Evolutionary conservation across 2,113 vertebrate genomes (phyloP), one percentile per base, ranked within the genome.

Genomic region (Pogona vitticeps): DNA sequence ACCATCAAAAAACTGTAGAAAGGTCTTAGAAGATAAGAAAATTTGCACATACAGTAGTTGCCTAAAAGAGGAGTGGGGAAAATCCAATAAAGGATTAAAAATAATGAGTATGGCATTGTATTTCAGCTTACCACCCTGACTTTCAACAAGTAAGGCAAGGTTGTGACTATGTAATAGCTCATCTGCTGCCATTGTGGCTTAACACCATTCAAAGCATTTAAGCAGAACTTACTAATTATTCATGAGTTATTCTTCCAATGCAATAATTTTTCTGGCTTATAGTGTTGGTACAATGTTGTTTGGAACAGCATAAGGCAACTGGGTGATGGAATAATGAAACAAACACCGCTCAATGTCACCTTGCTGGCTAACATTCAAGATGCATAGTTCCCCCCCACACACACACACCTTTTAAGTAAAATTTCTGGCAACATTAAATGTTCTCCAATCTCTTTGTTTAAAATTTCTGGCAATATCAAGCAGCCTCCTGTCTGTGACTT

Each of bases 171-270:
- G 73, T 40, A 78, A 58, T 33, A 85, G n/a, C 42, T 78, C 58
- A 78, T 78, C 68, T 68, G 76, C 75, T 58, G 42, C 40, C 83
- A 68, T n/a, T 85, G 83, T 78, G 59, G 31, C 63, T 85, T 78
- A 56, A 46, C n/a, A 56, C 21, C 13, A 56, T 73, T 78, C 59
- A 67, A 67, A 85, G 61, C n/a, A 76, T 65, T 85, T 85, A 61
- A 85, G n/a, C 38, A 65, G 72, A 76, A 76, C 59, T 76, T 52
- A 46, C 83, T 85, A 85, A 76, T 78, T 78, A 68, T 85, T 85
- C 75, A 85, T 78, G 75, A 78, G 40, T 13, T 68, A 52, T 56
- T 78, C 52, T 85, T 85, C 77, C 31, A 77, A 58, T 68, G 28
- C 75, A 78, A 36, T 56, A 56, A 78, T 84, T 65, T 70, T 58